phyloP scores from a whole-genome alignment of 2,888 invertebrate species.

The Idaea biselata region DNA sequence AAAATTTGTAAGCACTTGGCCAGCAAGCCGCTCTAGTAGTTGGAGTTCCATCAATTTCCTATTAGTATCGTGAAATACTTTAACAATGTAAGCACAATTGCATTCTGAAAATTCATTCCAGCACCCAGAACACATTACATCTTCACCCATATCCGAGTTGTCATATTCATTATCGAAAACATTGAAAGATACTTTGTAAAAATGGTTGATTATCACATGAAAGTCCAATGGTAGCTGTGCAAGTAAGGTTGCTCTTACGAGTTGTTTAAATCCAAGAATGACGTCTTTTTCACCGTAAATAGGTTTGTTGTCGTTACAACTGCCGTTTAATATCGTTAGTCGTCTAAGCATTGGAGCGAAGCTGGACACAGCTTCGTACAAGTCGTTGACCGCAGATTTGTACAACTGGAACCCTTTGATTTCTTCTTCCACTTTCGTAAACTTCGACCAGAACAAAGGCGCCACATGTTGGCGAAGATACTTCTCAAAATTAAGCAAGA shows the following conservation, averaged over 20 bases:
- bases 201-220: constrained; percentile 85
- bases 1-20: constrained; percentile 90
- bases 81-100: constrained; percentile 83
- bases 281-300: constrained; percentile 79
- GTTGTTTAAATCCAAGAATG: constrained; percentile 81
- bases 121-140: constrained; percentile 86
- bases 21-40: constrained; percentile 90
- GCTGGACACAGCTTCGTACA: constrained; percentile 79
- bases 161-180: constrained; percentile 82
- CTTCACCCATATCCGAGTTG: constrained; percentile 79
- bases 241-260: constrained; percentile 83
- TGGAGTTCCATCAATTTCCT: constrained; percentile 88
- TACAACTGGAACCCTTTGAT: constrained; percentile 83
- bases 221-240: constrained; percentile 87
- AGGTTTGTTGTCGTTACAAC: constrained; percentile 63
- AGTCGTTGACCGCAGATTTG: constrained; percentile 83
- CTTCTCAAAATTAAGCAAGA: constrained; percentile 77
- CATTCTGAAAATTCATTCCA: constrained; percentile 80
- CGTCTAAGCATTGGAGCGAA: constrained; percentile 79
- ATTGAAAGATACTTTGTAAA: constrained; percentile 89
- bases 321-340: constrained; percentile 75
- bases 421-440: constrained; percentile 74
- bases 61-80: constrained; percentile 89
- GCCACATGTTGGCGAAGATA: constrained; percentile 81
- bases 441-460: constrained; percentile 85